Base-by-base conservation (phyloP, 2,888 invertebrate genomes). In the Diaprepes abbreviatus region DNA sequence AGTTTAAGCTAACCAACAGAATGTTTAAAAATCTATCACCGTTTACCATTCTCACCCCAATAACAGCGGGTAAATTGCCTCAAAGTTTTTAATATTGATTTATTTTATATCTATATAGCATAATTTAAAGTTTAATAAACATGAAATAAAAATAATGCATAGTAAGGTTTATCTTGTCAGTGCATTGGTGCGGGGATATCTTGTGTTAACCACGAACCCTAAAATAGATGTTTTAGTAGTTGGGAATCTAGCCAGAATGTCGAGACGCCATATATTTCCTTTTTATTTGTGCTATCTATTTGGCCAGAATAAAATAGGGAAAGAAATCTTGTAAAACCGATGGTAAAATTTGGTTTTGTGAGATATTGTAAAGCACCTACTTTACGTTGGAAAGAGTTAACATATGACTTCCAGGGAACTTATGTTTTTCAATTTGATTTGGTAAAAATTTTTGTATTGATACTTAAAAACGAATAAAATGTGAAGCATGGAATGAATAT, bases 141-240 rank as follows among this genome's bases (percentile, higher is more conserved):
- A n/a, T n/a, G n/a, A n/a, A n/a, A n/a, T n/a, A n/a, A n/a, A n/a
- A n/a, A n/a, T 14, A 6, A 48, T 14, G 21, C 28, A 28, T 24
- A 24, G 24, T 24, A 28, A 2, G 14, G 12, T 48, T 28, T 28
- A 48, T 48, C 48, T 48, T 12, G 48, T 48, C 24, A 28, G 48
- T 7, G 12, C 48, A 28, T 48, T 48, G 24, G 14, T 24, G 28
- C 28, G 12, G 2, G 48, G 48, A 12, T 14, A 24, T 48, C 24
- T 48, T 28, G 48, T 14, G 48, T 48, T 24, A 48, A 48, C 43
- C 48, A 5, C 12, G 24, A 24, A 10, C 7, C 28, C 28, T 24
- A 28, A 48, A 48, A 48, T 48, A 48, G 48, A 48, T 28, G 48
- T 48, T 48, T 28, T 48, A 48, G 48, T 12, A 48, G 48, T 48